phyloP scores from a whole-genome alignment of 2,888 invertebrate species.

The Drosophila phalerata region DNA sequence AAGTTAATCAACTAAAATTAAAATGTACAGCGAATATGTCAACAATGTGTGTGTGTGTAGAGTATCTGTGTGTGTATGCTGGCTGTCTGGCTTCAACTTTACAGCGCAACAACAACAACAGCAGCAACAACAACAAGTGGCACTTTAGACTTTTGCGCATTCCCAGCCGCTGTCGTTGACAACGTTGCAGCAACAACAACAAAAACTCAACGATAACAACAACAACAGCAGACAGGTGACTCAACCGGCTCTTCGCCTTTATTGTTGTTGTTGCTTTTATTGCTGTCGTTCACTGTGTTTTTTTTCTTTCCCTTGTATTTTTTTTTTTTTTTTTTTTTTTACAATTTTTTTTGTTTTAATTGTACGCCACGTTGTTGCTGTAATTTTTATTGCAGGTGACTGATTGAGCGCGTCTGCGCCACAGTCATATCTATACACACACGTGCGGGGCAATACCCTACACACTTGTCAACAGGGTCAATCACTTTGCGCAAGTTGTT shows the following conservation, averaged over 20 bases:
- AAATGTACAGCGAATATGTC: slow-evolving; percentile 75
- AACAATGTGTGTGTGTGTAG: slow-evolving; percentile 49
- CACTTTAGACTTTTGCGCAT: slow-evolving; percentile 80
- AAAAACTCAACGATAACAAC: slow-evolving; percentile 8
- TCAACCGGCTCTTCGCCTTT: slow-evolving; percentile 65
- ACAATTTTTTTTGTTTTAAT: slow-evolving; percentile 32
- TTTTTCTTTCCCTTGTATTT: slow-evolving; percentile 17
- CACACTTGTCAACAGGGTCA: background rate
- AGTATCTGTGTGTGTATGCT: slow-evolving; percentile 39
- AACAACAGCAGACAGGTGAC: slow-evolving; percentile 68
- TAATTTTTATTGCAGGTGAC: slow-evolving; percentile 74
- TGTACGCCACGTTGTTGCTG: slow-evolving; percentile 50
- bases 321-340: slow-evolving; percentile 26
- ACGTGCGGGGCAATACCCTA: slow-evolving; percentile 25
- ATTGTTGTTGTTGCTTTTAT: slow-evolving; percentile 25
- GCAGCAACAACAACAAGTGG: slow-evolving; percentile 64
- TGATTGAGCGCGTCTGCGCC: slow-evolving; percentile 72
- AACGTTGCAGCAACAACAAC: slow-evolving; percentile 16
- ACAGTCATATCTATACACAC: slow-evolving; percentile 39
- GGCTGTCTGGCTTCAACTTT: slow-evolving; percentile 61
- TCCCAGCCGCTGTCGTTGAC: slow-evolving; percentile 69
- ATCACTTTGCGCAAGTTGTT: background rate
- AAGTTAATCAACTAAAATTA: slow-evolving; percentile 77
- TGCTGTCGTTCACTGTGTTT: slow-evolving; percentile 21
- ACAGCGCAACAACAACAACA: slow-evolving; percentile 46